phyloP scores from a whole-genome alignment of 2,797 vertebrate genomes.

The Xiphorhynchus erythropygius region DNA sequence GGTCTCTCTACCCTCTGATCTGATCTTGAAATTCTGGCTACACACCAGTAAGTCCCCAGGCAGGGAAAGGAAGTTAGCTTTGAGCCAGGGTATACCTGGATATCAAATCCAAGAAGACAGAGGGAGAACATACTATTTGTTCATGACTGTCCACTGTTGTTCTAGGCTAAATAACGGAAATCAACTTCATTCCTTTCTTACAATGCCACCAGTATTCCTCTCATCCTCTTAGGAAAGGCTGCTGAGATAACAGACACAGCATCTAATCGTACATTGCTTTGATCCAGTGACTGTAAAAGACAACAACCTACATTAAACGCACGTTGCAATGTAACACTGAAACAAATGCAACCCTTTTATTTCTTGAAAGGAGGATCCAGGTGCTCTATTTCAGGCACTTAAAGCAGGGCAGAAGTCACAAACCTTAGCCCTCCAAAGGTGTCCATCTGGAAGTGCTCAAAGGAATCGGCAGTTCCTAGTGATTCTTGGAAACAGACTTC shows the following conservation, averaged over 20 bases:
- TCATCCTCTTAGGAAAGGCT: background rate
- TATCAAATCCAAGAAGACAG: background rate
- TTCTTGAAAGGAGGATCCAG: background rate
- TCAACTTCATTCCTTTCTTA: background rate
- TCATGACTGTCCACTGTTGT: background rate
- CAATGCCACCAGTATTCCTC: background rate
- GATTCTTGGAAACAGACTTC: background rate
- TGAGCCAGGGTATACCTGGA: background rate
- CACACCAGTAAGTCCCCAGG: background rate
- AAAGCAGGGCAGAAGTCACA: background rate
- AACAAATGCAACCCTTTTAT: background rate
- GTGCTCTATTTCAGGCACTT: background rate
- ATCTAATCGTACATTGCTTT: background rate
- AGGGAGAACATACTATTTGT: background rate
- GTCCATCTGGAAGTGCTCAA: background rate
- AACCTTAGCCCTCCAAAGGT: background rate
- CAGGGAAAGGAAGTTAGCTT: background rate
- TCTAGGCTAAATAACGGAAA: background rate
- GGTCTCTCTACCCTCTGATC: background rate
- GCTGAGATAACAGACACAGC: background rate
- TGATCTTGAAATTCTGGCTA: background rate
- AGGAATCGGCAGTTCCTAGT: background rate
- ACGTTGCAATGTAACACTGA: background rate
- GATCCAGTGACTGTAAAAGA: rapidly evolving
- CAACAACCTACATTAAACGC: background rate